Evolutionary conservation across 2,113 vertebrate genomes (phyloP), one percentile per base, ranked within the genome.

Genomic region (Heterotilapia buettikoferi): DNA sequence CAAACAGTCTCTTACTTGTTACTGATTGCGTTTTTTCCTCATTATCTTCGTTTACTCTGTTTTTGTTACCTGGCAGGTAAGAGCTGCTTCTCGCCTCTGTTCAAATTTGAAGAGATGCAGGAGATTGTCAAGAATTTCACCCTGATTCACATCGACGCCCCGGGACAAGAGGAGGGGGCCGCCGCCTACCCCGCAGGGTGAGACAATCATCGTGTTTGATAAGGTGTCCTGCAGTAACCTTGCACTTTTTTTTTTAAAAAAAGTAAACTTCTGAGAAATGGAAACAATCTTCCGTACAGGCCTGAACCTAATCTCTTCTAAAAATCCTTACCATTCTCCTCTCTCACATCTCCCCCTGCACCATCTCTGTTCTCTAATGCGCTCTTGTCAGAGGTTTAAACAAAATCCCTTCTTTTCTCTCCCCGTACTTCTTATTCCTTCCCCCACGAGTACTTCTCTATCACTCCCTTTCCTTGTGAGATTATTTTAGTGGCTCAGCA

Each of bases 61-160:
- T 29, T 82, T 82, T 6, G 61, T 6, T 57, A 52, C 47, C 24
- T n/a, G 21, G 50, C 95, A 98, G 98, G 97, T 95, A 98, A 98
- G 95, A 97, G 97, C 94, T 98, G 98, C 93, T 98, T 98, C 96
- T 96, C 97, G 38, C 63, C 97, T 5, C 96, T 98, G 63, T 98
- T 98, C 82, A 97, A 96, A 19, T 98, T 97, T 2, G 98, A 97
- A 88, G 98, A 98, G 90, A 98, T 98, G 98, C 97, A 98, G 95
- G 98, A 98, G 95, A 98, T 98, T 6, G 97, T 98, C 80, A 98
- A 98, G 96, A 98, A 97, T 90, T 98, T 98, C 80, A 97, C 97
- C 66, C 95, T 98, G 90, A 97, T 98, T 84, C 97, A 98, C 19
- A 94, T 98, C 10, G 97, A 98, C 5, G 97, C 96, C 6, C 98